Base-by-base conservation (phyloP, 1,140 invertebrate species). In the Zaprionus gabonicus region DNA sequence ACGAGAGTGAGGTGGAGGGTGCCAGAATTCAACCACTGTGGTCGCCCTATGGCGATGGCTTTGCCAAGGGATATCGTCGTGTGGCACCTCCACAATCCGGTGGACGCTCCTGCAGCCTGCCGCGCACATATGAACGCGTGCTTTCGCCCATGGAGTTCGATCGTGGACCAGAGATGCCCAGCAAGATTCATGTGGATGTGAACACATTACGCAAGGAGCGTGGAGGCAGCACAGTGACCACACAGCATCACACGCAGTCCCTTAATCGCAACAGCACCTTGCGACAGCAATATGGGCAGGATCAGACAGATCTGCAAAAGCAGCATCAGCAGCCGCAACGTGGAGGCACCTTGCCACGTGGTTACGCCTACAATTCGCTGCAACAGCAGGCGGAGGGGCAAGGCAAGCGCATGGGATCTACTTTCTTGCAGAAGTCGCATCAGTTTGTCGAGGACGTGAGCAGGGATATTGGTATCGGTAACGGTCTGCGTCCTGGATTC, bases 341-440 rank as follows among this genome's bases (percentile, higher is more conserved):
- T 72, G 94, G 94, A 15, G 95, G 94, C 6, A 94, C 95, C 38
- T 94, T 95, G 20, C 95, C 95, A 1, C 93, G 95, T 72, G n/a
- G 58, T 3, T 95, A 94, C 66, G 94, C 94, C 62, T 95, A 93
- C 74, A 73, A 41, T n/a, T 36, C 57, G 1, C 80, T 94, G 49
- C 93, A 93, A 41, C 92, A 93, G 34, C 91, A 91, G 80, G 88
- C 93, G 2, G 92, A 93, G 82, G 92, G 46, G 76, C 93, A 93
- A 87, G 86, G 81, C 76, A 94, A 93, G 64, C 95, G 95, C 57
- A 95, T 96, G 95, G 95, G 95, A 27, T 94, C 94, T 58, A 94
- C 94, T 68, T 96, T 96, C 92, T 95, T 95, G 76, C 94, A 94
- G 6, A 96, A 96, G 88, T 95, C 96, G 2, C 95, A 96, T 85